Percentiles rank a stretch among this genome's conserved stretches.
These are phyloP conservation scores for Mechanitis messenoides DNA, from an alignment of 2,888 invertebrate genomes.

Conservation along the genomic window DNA sequence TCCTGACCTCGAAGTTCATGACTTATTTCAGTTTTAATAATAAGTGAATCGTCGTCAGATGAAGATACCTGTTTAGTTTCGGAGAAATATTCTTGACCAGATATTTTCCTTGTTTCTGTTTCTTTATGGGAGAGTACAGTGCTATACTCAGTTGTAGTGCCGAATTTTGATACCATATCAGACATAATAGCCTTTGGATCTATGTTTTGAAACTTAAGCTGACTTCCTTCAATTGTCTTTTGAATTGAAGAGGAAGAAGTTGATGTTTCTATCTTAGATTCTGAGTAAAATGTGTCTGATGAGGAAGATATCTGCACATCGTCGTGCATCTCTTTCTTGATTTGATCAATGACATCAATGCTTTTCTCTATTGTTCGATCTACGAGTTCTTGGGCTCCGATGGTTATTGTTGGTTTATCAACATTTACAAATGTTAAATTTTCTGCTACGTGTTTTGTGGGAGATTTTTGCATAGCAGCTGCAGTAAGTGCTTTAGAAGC, in stretches of 20 bases:
- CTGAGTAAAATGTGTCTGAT: conserved; percentile 60
- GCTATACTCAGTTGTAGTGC: conserved; percentile 51
- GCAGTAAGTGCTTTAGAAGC: conserved; percentile 57
- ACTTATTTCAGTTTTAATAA: conserved; percentile 69
- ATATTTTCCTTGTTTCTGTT: conserved; percentile 69
- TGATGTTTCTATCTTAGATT: conserved; percentile 63
- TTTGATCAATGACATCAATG: conserved; percentile 62
- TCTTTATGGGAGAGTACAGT: conserved; percentile 72
- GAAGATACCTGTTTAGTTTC: conserved; percentile 71
- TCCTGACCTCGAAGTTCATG: conserved; percentile 69
- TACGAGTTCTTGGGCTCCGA: conserved; percentile 74
- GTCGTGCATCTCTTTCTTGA: conserved; percentile 67
- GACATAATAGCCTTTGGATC: conserved; percentile 64
- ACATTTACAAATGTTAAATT: conserved; percentile 69
- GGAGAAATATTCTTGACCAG: conserved; percentile 68
- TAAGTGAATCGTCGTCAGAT: conserved; percentile 67
- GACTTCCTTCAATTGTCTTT: conserved; percentile 55
- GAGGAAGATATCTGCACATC: conserved; percentile 58
- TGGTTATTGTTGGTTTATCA: conserved; percentile 73
- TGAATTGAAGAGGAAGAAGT: conserved; percentile 67
- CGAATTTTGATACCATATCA: conserved; percentile 63
- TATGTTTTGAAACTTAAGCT: conserved; percentile 61
- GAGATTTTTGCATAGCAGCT: conserved; percentile 66
- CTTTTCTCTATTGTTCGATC: conserved; percentile 70
- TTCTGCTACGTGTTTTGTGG: conserved; percentile 67